phyloP scores from a whole-genome alignment of 2,797 vertebrate genomes.

The Coilia nasus region DNA sequence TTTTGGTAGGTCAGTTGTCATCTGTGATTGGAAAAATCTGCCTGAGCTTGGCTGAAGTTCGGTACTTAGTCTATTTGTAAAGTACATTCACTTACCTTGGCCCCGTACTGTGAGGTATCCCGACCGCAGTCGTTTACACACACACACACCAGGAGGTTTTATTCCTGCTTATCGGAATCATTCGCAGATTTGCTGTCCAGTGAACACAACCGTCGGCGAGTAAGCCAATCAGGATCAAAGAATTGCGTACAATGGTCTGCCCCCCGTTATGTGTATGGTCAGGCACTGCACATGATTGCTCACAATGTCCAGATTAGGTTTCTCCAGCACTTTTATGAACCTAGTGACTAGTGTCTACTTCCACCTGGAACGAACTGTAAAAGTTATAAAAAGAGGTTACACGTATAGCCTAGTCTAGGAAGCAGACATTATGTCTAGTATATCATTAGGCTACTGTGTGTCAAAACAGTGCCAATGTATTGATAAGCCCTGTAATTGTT shows the following conservation, averaged over 20 bases:
- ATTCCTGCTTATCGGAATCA: background rate
- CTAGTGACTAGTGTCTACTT: background rate
- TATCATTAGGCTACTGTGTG: too few species aligned
- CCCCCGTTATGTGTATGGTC: background rate
- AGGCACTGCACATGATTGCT: background rate
- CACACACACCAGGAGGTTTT: background rate
- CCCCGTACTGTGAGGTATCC: background rate
- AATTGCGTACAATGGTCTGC: background rate
- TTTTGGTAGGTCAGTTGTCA: background rate
- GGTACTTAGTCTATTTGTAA: background rate
- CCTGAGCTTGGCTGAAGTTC: background rate
- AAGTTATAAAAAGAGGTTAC: too few species aligned
- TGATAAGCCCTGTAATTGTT: too few species aligned
- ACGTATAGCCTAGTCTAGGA: too few species aligned
- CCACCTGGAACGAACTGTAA: background rate
- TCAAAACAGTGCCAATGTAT: too few species aligned
- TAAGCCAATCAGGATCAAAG: background rate
- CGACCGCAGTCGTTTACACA: background rate
- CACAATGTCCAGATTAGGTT: background rate
- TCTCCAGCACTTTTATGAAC: too few species aligned
- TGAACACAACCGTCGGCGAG: too few species aligned
- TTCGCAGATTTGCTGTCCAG: background rate
- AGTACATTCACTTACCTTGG: background rate
- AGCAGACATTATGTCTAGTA: too few species aligned
- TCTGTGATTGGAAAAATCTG: background rate